phyloP scores from a whole-genome alignment of 2,888 invertebrate species.

The Opisthograptis luteolata region DNA sequence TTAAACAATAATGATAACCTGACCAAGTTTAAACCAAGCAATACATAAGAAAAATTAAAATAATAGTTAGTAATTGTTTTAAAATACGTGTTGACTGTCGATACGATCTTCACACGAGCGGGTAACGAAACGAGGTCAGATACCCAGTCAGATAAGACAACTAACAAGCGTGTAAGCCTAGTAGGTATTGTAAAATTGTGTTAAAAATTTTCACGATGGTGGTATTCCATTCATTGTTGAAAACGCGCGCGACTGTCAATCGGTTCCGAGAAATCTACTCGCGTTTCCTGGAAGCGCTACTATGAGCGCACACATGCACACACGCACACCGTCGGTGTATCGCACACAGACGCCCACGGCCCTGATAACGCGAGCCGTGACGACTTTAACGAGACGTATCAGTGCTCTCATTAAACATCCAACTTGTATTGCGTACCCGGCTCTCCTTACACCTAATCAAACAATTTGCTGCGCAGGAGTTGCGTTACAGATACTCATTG shows the following conservation, averaged over 20 bases:
- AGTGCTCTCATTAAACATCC: slow-evolving; percentile 73
- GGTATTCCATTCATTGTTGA: slow-evolving; percentile 74
- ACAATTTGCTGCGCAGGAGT: slow-evolving; percentile 62
- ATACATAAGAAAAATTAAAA: too few relatives aligned
- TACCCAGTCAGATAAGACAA: slow-evolving; percentile 43
- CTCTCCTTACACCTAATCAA: slow-evolving; percentile 76
- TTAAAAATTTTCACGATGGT: slow-evolving; percentile 44
- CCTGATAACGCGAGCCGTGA: slow-evolving; percentile 78
- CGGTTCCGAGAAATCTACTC: slow-evolving; percentile 78
- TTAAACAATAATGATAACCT: too few relatives aligned
- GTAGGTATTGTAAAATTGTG: slow-evolving; percentile 23
- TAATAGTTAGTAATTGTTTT: too few relatives aligned
- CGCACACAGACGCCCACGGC: slow-evolving; percentile 70
- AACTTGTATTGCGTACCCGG: slow-evolving; percentile 71
- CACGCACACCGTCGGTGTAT: slow-evolving; percentile 51
- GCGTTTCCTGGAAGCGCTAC: slow-evolving; percentile 82
- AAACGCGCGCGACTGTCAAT: slow-evolving; percentile 75
- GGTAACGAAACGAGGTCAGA: slow-evolving; percentile 42
- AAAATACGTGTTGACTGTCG: slow-evolving; percentile 9
- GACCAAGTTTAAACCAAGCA: too few relatives aligned
- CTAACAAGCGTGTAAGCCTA: slow-evolving; percentile 18
- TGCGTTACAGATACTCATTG: slow-evolving; percentile 42
- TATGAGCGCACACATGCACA: slow-evolving; percentile 69
- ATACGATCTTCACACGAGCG: slow-evolving; percentile 30
- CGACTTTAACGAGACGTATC: slow-evolving; percentile 67